Base-by-base conservation (phyloP, 2,888 invertebrate species). In the Xanthia icteritia region DNA sequence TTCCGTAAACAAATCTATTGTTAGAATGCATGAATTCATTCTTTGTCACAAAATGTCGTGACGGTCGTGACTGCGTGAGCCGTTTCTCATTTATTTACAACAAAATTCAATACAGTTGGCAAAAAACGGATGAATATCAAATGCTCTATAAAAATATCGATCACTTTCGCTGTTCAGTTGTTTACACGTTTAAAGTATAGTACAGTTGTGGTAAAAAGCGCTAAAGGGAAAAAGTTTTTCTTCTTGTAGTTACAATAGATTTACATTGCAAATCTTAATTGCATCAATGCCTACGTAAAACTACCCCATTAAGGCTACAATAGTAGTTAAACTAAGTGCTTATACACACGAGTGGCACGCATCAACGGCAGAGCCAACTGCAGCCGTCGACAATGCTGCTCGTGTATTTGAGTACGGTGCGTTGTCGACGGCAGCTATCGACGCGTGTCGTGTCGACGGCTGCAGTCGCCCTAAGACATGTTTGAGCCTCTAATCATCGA, bases 111-210 rank as follows among this genome's bases (percentile, higher is more conserved):
- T 74, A 79, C 17, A 17, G 73, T 76, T 31, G 11, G 15, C 36
- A 76, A 82, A 84, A 88, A 87, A 80, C 66, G 54, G 69, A n/a
- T 65, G 23, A 70, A 79, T 73, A 77, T 83, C 82, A 85, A 73
- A 58, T 64, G 48, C 60, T 74, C 31, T 64, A 79, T 73, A 45
- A 76, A 60, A 80, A 80, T 76, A 76, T 68, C 61, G 39, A 54
- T 71, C 79, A 78, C 86, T 89, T 83, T 88, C 73, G 42, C 65
- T 79, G 63, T 69, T 78, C 67, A 81, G 54, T 70, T 84, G 71
- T 76, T 82, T 76, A 77, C 51, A 69, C 51, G 70, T 70, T 71
- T 31, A n/a, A 45, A 58, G n/a, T 77, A 56, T 5, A 23, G 39
- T 75, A 89, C 80, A 81, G 56, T 81, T 69, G 66, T 11, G 27